Conservation (phyloP, 2,113 vertebrate species). For the Pteruthius melanotis region DNA sequence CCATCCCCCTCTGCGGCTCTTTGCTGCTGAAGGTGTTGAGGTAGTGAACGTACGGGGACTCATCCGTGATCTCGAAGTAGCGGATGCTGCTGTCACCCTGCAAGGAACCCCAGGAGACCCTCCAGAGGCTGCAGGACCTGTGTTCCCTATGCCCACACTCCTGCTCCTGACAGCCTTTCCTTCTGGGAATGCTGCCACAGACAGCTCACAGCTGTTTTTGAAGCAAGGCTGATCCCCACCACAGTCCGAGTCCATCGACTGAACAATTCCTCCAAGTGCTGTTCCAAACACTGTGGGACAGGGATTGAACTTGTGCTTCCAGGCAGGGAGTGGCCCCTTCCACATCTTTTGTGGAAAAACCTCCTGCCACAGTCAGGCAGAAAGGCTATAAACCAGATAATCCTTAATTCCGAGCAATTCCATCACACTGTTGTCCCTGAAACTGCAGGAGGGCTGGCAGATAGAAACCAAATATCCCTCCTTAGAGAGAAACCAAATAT, state of each 20-base stretch:
- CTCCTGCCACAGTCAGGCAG: neutral
- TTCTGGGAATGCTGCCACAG: neutral
- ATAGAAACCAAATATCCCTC: neutral
- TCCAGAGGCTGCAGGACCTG: neutral
- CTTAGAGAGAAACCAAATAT: neutral
- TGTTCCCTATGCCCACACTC: fast-evolving
- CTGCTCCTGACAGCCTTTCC: neutral
- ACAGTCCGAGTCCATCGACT: neutral
- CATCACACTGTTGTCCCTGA: neutral
- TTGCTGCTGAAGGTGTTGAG: constrained; percentile 94
- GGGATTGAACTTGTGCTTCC: neutral
- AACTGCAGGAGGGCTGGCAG: neutral
- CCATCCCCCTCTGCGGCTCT: constrained; percentile 98
- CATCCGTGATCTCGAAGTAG: constrained; percentile 97
- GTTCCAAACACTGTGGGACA: neutral
- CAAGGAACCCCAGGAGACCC: neutral
- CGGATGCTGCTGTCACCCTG: constrained; percentile 98
- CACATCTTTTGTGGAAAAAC: neutral
- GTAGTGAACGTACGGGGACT: constrained; percentile 94
- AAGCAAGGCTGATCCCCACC: neutral
- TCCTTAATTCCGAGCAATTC: neutral
- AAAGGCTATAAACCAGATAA: neutral
- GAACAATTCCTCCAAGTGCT: neutral
- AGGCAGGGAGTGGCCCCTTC: neutral
- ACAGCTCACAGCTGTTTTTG: neutral